phyloP scores from a whole-genome alignment of 2,113 vertebrate species.

The human region DNA sequence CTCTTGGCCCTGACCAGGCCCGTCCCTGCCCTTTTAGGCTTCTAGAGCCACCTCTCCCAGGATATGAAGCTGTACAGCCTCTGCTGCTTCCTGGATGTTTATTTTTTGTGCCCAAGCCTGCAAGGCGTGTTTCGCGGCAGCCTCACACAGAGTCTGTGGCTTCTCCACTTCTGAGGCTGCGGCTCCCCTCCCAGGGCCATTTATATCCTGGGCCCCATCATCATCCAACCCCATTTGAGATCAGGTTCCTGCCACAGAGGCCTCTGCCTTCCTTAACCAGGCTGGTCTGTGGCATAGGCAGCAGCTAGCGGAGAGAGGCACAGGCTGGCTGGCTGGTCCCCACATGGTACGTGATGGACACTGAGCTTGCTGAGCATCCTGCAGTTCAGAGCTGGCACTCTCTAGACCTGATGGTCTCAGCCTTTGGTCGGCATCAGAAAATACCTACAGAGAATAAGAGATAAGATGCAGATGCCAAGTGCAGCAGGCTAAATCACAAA shows the following conservation, averaged over 20 bases:
- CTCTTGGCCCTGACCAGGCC: neutral
- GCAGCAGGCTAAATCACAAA: too few species aligned
- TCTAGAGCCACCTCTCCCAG: neutral
- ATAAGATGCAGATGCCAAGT: too few species aligned
- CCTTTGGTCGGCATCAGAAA: neutral
- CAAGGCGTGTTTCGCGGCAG: neutral
- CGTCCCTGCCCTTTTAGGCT: neutral
- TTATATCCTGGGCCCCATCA: constrained; percentile 11
- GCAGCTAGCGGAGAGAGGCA: neutral
- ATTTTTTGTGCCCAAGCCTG: neutral
- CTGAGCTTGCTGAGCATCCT: neutral
- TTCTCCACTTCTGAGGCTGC: neutral
- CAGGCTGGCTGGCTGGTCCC: neutral
- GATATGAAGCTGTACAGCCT: neutral
- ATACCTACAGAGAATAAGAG: neutral
- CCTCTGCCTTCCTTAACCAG: neutral
- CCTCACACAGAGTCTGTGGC: neutral
- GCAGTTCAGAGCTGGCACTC: neutral
- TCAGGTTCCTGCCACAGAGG: constrained; percentile 15
- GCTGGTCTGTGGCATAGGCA: neutral
- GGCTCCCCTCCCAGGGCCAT: neutral
- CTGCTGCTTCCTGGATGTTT: neutral
- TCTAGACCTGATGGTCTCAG: neutral
- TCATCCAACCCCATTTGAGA: neutral
- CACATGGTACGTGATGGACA: neutral